Percentiles rank a stretch among this genome's conserved stretches.
These are phyloP conservation scores for Elanoides forficatus DNA, from an alignment of 2,113 vertebrate genomes.

Conservation along the genomic window DNA sequence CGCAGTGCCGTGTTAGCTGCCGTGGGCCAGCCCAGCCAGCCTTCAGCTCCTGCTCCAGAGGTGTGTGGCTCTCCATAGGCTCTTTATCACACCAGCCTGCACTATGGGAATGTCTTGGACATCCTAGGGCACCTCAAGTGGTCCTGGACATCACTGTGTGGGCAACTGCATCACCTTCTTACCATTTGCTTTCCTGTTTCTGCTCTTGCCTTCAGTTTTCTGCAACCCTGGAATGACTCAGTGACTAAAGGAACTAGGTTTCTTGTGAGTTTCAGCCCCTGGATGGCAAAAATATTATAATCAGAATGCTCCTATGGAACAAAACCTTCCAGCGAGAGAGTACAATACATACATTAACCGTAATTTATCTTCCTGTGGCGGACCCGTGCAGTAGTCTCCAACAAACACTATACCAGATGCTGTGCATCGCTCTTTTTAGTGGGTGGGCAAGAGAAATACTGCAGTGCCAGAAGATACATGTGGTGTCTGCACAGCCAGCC, in stretches of 20 bases:
- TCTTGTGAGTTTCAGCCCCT: background rate
- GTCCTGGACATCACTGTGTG: background rate
- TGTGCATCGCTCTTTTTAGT: background rate
- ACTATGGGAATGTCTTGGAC: background rate
- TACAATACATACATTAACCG: background rate
- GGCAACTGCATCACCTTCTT: background rate
- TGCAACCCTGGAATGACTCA: background rate
- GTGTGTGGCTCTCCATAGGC: fast-evolving
- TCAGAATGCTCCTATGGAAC: background rate
- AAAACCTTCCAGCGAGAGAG: background rate
- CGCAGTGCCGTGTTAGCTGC: fast-evolving
- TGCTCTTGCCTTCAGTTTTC: background rate
- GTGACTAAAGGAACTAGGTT: background rate
- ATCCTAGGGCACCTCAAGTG: background rate
- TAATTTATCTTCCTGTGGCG: background rate
- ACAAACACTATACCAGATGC: background rate
- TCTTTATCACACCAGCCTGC: background rate
- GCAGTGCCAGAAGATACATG: background rate
- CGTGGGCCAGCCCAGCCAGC: background rate
- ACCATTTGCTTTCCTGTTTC: background rate
- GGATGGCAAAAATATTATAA: background rate
- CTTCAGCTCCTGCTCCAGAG: background rate
- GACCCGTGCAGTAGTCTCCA: background rate
- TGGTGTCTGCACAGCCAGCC: background rate
- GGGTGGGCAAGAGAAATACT: background rate